Evolutionary conservation across 2,113 vertebrate genomes (phyloP).

Genomic region (Pedetes capensis): DNA sequence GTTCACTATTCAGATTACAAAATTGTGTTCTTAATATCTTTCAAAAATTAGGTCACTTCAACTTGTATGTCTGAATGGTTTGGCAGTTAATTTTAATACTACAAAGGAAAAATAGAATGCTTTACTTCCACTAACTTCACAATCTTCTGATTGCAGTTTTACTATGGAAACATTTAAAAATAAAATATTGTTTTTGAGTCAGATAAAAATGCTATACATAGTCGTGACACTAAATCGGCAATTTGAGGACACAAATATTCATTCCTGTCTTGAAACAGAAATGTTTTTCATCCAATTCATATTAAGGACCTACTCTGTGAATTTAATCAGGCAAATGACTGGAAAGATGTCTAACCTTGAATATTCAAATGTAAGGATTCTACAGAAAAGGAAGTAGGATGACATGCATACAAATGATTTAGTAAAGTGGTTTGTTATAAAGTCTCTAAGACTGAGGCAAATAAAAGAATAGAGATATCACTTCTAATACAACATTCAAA

Average conservation of each 20-base stretch:
- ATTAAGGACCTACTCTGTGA: background rate
- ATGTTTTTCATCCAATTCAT: background rate
- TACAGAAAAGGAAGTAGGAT: background rate
- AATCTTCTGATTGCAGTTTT: background rate
- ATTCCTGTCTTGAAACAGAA: background rate
- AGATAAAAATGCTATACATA: background rate
- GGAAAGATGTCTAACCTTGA: background rate
- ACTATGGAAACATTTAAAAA: background rate
- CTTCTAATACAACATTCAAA: background rate
- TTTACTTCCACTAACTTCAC: background rate
- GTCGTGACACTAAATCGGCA: background rate
- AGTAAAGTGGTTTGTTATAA: background rate
- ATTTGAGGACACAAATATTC: background rate
- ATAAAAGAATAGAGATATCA: background rate
- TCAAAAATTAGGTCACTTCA: slow-evolving; percentile 31
- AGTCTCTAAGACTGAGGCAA: background rate
- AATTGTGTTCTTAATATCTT: background rate
- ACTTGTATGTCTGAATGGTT: background rate
- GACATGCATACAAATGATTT: background rate
- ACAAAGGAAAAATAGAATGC: background rate
- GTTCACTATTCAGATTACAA: background rate
- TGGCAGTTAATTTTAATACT: background rate
- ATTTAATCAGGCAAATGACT: background rate
- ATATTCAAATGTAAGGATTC: background rate
- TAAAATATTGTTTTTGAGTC: background rate